Percentiles rank a stretch among this genome's conserved stretches.
Conservation (phyloP, 2,888 invertebrate species). For the Germaria angustata region DNA sequence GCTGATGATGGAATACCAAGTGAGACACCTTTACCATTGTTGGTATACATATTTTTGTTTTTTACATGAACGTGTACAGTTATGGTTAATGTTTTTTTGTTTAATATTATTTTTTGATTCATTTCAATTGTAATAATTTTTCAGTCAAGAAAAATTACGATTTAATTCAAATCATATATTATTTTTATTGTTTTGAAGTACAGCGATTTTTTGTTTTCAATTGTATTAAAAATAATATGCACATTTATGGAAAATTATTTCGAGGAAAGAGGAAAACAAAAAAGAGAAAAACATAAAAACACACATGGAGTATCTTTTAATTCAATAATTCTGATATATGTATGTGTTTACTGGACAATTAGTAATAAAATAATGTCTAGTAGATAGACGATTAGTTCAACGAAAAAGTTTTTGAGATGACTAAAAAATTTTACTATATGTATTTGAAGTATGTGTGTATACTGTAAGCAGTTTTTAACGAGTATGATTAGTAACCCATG, state of each 20-base stretch:
- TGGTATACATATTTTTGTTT: conserved; percentile 64
- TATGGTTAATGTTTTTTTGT: conserved; percentile 65
- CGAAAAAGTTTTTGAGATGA: too few relatives aligned
- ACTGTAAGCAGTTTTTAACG: too few relatives aligned
- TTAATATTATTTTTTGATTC: conserved; percentile 29
- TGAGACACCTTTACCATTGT: conserved; percentile 73
- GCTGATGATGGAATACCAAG: conserved; percentile 81
- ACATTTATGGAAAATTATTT: conserved; percentile 53
- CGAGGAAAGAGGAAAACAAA: conserved; percentile 57
- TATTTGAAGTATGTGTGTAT: too few relatives aligned
- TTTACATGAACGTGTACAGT: conserved; percentile 65
- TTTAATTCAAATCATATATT: conserved; percentile 46
- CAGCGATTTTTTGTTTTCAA: conserved; percentile 38
- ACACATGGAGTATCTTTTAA: conserved; percentile 59
- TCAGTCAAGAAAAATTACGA: conserved; percentile 23
- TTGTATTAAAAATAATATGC: conserved; percentile 54
- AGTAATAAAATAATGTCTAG: conserved; percentile 18
- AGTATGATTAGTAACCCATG: too few relatives aligned
- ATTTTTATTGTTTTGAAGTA: conserved; percentile 17
- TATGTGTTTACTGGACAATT: conserved; percentile 6
- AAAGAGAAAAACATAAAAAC: conserved; percentile 64
- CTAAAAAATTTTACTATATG: too few relatives aligned
- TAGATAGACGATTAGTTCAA: background rate
- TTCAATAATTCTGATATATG: conserved; percentile 27
- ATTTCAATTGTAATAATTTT: conserved; percentile 27